phyloP scores from a whole-genome alignment of 1,140 invertebrate species.

The Polyergus mexicanus region DNA sequence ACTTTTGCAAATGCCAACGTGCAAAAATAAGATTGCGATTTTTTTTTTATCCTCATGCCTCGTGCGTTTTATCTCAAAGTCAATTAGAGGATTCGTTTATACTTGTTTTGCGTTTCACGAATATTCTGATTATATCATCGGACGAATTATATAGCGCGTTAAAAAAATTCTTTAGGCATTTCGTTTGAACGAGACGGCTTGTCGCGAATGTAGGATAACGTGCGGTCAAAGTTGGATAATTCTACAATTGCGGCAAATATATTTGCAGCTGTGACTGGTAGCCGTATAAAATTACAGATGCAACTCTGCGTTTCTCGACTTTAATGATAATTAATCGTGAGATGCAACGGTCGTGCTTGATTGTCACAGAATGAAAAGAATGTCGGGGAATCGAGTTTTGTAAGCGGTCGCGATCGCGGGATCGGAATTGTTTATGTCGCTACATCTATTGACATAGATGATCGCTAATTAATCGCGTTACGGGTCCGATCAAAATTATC shows the following conservation, averaged over 20 bases:
- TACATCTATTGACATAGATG: not conserved
- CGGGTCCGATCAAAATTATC: conserved; percentile 14
- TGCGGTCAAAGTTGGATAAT: not conserved
- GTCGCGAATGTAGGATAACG: not conserved
- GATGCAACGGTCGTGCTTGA: not conserved
- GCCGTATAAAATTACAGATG: not conserved
- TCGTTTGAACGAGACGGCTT: not conserved
- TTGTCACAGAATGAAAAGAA: not conserved
- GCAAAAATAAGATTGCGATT: not conserved
- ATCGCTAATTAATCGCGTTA: conserved; percentile 61
- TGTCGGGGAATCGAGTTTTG: not conserved
- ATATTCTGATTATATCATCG: not conserved
- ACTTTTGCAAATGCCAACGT: not conserved
- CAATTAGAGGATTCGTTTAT: not conserved
- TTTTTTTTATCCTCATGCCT: conserved; percentile 2
- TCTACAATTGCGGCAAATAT: not conserved
- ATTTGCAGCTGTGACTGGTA: not conserved
- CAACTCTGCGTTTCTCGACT: not conserved
- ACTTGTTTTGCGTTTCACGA: not conserved
- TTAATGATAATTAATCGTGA: not conserved
- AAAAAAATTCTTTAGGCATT: not conserved
- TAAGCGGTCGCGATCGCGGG: not conserved
- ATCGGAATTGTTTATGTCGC: not conserved
- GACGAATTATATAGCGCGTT: not conserved
- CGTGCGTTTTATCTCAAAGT: not conserved